Percentiles rank a stretch among this genome's conserved stretches.
These are phyloP conservation scores for Melitaea cinxia DNA, from an alignment of 1,140 invertebrate genomes.

Conservation along the genomic window DNA sequence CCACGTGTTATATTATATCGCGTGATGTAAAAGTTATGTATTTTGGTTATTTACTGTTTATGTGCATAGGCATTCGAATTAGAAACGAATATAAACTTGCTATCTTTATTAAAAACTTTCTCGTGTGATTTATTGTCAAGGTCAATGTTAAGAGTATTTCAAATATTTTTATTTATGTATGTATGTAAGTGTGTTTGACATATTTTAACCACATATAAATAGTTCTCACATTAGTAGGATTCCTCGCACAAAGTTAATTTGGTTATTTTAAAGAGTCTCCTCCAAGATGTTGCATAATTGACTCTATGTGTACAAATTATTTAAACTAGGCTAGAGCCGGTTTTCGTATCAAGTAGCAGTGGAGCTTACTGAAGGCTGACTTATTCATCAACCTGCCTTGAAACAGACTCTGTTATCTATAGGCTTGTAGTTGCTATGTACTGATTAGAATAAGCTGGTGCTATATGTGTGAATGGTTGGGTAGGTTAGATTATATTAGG, in stretches of 20 bases:
- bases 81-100: neutral
- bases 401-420: conserved; percentile 7
- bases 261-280: neutral
- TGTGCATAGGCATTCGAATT: neutral
- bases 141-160: neutral
- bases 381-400: conserved; percentile 16
- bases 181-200: neutral
- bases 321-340: conserved; percentile 7
- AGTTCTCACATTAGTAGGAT: no score
- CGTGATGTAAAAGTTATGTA: conserved; percentile 4
- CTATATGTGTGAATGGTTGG: conserved; percentile 16
- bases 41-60: no score
- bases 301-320: neutral
- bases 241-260: no score
- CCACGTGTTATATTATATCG: conserved; percentile 22
- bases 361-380: conserved; percentile 11
- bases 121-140: neutral
- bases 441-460: conserved; percentile 35
- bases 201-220: no score
- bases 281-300: neutral
- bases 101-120: neutral
- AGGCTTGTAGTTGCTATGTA: conserved; percentile 29
- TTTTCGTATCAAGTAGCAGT: neutral
- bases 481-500: no score
- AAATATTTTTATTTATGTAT: neutral